phyloP scores from a whole-genome alignment of 2,797 vertebrate genomes.

The Rhodeus uyekii region DNA sequence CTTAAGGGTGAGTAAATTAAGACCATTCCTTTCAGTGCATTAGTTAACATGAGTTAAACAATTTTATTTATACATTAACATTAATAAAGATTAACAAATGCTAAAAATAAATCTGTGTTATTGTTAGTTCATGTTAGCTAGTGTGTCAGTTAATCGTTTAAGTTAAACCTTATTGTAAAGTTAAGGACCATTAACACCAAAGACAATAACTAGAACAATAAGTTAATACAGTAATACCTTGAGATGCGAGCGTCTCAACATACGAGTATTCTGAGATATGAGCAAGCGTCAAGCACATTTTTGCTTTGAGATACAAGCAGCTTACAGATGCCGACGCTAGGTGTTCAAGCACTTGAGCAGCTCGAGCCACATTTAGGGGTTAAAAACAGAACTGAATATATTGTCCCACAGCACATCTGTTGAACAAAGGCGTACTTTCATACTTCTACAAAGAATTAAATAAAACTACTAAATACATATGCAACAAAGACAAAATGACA shows the following conservation, averaged over 20 bases:
- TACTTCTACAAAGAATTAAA: neutral
- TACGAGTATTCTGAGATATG: no score
- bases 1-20: no score
- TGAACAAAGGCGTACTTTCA: neutral
- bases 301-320: no score
- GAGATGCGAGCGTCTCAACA: no score
- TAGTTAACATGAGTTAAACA: neutral
- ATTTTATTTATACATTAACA: neutral
- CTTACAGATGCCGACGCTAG: no score
- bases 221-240: no score
- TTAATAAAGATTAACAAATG: neutral
- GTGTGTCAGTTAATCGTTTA: neutral
- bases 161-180: neutral
- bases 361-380: no score
- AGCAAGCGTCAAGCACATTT: no score
- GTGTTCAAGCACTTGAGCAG: no score
- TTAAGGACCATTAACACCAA: neutral
- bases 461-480: slow-evolving; percentile 39
- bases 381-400: neutral
- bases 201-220: neutral
- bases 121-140: neutral
- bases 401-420: neutral
- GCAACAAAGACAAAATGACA: slow-evolving; percentile 17
- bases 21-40: no score
- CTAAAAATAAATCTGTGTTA: neutral